These are phyloP conservation scores for Drosophila nigricruria DNA, from an alignment of 2,888 invertebrate species.

Conservation along the genomic window DNA sequence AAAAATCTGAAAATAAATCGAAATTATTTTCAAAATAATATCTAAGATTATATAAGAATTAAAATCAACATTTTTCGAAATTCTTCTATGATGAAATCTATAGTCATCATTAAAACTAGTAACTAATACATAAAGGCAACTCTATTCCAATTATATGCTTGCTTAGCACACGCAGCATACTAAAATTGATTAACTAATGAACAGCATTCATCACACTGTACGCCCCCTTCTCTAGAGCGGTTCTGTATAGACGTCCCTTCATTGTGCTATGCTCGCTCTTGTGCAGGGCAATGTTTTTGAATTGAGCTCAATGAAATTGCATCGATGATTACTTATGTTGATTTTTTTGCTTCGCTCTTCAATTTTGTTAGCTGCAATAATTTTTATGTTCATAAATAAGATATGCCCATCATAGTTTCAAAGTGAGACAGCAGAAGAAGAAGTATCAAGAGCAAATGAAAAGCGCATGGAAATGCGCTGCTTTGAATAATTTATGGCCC, in stretches of 20 bases:
- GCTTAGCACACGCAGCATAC: too few relatives aligned
- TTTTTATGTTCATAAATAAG: conserved; percentile 71
- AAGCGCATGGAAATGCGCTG: conserved; percentile 63
- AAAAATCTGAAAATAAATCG: too few relatives aligned
- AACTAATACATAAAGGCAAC: too few relatives aligned
- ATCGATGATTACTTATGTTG: conserved; percentile 79
- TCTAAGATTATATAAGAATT: too few relatives aligned
- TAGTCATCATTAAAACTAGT: too few relatives aligned
- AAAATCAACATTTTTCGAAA: too few relatives aligned
- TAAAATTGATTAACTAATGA: too few relatives aligned
- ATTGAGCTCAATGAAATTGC: conserved; percentile 80
- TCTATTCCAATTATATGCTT: neutral
- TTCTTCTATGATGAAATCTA: too few relatives aligned
- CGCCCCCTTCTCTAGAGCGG: conserved; percentile 18
- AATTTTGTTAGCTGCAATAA: conserved; percentile 50
- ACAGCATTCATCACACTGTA: conserved; percentile 45
- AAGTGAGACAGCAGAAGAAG: conserved; percentile 10
- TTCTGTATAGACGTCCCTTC: conserved; percentile 24
- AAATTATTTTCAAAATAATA: too few relatives aligned
- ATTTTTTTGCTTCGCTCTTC: conserved; percentile 65
- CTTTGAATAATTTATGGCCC: conserved; percentile 80
- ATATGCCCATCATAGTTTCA: conserved; percentile 38
- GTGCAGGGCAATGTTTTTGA: conserved; percentile 73
- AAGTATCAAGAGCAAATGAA: conserved; percentile 3
- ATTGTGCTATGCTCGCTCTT: conserved; percentile 32